A percentile compares a stretch with the other conserved stretches of the same genome.
phyloP scores from a whole-genome alignment of 2,888 invertebrate genomes.

The Ophion ventricosus region DNA sequence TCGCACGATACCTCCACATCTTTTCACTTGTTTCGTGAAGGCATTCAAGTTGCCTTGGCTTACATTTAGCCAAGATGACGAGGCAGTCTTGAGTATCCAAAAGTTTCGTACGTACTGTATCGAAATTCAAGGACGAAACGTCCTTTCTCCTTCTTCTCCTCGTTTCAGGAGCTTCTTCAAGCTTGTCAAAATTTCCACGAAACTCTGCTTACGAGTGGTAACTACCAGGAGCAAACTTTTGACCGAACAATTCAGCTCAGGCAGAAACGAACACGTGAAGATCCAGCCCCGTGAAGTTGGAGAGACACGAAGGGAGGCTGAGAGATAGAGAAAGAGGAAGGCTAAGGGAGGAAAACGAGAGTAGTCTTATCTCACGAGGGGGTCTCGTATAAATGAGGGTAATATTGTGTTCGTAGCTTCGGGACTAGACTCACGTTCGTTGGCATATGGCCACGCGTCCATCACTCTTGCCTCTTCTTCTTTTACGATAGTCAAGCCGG shows the following conservation, averaged over 20 bases:
- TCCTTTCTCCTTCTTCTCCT: slow-evolving; percentile 14
- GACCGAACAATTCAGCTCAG: slow-evolving; percentile 49
- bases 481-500: slow-evolving; percentile 15
- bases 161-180: background rate
- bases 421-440: slow-evolving; percentile 67
- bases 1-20: slow-evolving; percentile 8
- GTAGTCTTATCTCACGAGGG: slow-evolving; percentile 66
- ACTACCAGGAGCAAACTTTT: slow-evolving; percentile 50
- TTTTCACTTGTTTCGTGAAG: slow-evolving; percentile 50
- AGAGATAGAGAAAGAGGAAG: slow-evolving; percentile 30
- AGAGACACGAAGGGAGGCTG: slow-evolving; percentile 25
- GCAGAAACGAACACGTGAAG: slow-evolving; percentile 40
- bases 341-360: slow-evolving; percentile 11
- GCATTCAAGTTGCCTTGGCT: slow-evolving; percentile 38
- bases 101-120: slow-evolving; percentile 54
- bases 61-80: slow-evolving; percentile 1
- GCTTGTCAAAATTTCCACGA: slow-evolving; percentile 57
- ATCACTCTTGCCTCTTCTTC: slow-evolving; percentile 60
- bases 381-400: slow-evolving; percentile 68
- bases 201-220: slow-evolving; percentile 29
- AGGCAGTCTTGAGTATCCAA: background rate
- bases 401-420: slow-evolving; percentile 69
- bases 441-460: slow-evolving; percentile 67
- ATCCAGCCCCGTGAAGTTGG: slow-evolving; percentile 33
- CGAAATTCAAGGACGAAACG: slow-evolving; percentile 50